These are phyloP conservation scores for Amphimedon queenslandica DNA, from an alignment of 37 sponge, comb jelly and placozoan species.

Conservation along the genomic window DNA sequence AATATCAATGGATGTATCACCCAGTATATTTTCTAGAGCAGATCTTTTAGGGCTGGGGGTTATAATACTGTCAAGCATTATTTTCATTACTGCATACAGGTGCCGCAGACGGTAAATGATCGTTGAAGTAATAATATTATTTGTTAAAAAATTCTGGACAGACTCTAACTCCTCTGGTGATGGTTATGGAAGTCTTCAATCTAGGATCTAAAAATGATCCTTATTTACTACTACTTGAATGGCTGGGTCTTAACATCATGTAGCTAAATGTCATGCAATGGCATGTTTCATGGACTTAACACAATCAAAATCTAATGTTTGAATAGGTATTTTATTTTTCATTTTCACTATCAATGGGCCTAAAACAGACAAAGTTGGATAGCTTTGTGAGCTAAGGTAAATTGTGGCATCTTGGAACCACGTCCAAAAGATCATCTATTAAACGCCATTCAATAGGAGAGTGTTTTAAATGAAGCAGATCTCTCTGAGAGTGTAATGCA, in stretches of 20 bases:
- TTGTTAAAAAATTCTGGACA: neutral
- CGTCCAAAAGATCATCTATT: conserved; percentile 4
- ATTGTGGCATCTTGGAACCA: conserved; percentile 18
- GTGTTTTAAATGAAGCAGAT: conserved; percentile 11
- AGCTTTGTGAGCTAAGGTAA: conserved; percentile 9
- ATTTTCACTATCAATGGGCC: conserved; percentile 11
- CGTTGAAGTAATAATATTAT: neutral
- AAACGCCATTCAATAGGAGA: conserved; percentile 26
- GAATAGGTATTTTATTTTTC: neutral
- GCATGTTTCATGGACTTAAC: neutral
- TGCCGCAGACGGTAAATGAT: too few species aligned
- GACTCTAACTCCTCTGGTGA: neutral
- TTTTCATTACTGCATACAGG: neutral
- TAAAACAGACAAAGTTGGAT: conserved; percentile 12
- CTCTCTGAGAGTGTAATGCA: neutral
- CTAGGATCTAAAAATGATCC: conserved; percentile 4
- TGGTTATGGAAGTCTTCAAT: neutral
- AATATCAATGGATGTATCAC: neutral
- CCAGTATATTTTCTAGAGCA: conserved; percentile 1
- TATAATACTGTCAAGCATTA: too few species aligned
- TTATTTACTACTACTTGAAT: neutral
- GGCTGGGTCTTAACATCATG: neutral
- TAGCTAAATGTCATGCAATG: neutral
- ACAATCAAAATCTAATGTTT: neutral
- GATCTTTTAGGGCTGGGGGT: neutral